Conservation (phyloP, 1,140 invertebrate genomes). For the Anastrepha ludens region DNA sequence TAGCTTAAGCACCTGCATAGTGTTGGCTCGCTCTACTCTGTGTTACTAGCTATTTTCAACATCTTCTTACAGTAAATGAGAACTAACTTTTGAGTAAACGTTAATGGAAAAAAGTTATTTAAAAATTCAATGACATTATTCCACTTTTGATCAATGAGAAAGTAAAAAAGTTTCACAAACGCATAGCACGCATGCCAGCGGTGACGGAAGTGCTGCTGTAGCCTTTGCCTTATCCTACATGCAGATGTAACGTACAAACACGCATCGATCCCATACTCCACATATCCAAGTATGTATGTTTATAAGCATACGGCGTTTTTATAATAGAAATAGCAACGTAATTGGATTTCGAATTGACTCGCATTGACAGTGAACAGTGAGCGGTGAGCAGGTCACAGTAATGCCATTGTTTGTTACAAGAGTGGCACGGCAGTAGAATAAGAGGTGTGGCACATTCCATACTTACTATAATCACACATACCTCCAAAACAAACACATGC, state of each 20-base stretch:
- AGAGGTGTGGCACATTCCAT: background rate
- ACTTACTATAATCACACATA: slow-evolving; percentile 8
- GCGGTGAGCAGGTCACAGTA: slow-evolving; percentile 36
- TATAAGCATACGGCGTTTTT: background rate
- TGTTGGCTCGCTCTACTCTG: no score
- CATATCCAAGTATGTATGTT: background rate
- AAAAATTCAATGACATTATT: background rate
- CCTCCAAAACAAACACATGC: background rate
- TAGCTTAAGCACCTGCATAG: no score
- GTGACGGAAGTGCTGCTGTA: background rate
- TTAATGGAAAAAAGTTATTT: no score
- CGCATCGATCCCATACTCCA: background rate
- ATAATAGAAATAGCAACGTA: background rate
- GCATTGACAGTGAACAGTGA: slow-evolving; percentile 33
- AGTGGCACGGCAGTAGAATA: background rate
- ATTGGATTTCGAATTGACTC: slow-evolving; percentile 42
- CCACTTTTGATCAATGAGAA: slow-evolving; percentile 16
- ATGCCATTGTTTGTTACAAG: slow-evolving; percentile 11
- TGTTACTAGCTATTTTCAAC: no score
- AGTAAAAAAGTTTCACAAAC: background rate
- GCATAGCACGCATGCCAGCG: background rate
- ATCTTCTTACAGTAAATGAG: no score
- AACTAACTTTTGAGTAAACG: no score
- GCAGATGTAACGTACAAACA: background rate
- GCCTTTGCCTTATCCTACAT: no score